Evolutionary conservation across 1,140 invertebrate genomes (phyloP).

Genomic region (Pogonomyrmex barbatus): DNA sequence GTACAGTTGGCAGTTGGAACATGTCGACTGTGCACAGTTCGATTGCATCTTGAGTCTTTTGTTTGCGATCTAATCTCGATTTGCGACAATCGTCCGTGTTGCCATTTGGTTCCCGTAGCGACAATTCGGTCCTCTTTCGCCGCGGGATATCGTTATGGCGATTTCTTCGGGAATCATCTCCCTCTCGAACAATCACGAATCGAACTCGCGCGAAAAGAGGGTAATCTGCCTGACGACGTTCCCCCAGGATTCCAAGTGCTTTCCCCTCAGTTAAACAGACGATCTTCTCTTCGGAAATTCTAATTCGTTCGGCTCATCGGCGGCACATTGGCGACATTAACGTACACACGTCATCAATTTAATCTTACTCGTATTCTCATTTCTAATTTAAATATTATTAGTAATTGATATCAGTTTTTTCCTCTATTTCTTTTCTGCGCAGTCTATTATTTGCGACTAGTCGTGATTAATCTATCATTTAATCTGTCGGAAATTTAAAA

Average conservation of each 20-base stretch:
- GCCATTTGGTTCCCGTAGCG: conserved; percentile 44
- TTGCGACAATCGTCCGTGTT: background rate
- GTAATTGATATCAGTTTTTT: background rate
- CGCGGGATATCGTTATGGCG: conserved; percentile 35
- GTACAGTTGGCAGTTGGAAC: background rate
- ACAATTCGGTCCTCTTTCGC: conserved; percentile 23
- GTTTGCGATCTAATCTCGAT: conserved; percentile 7
- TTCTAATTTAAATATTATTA: background rate
- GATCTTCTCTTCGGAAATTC: background rate
- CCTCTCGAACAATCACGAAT: conserved; percentile 11
- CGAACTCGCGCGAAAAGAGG: conserved; percentile 25
- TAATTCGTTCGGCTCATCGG: background rate
- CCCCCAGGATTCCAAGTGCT: background rate
- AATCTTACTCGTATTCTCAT: background rate
- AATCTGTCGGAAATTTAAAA: background rate
- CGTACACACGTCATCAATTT: too few species aligned
- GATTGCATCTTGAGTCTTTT: background rate
- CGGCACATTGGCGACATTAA: too few species aligned
- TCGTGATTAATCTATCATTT: background rate
- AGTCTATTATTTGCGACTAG: background rate
- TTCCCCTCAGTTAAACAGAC: conserved; percentile 1
- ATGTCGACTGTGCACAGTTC: background rate
- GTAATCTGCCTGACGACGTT: conserved; percentile 26
- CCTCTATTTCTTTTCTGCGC: background rate
- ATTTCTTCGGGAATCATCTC: conserved; percentile 37